Base-by-base conservation (phyloP, 1,140 invertebrate genomes). In the Anoplophora glabripennis region DNA sequence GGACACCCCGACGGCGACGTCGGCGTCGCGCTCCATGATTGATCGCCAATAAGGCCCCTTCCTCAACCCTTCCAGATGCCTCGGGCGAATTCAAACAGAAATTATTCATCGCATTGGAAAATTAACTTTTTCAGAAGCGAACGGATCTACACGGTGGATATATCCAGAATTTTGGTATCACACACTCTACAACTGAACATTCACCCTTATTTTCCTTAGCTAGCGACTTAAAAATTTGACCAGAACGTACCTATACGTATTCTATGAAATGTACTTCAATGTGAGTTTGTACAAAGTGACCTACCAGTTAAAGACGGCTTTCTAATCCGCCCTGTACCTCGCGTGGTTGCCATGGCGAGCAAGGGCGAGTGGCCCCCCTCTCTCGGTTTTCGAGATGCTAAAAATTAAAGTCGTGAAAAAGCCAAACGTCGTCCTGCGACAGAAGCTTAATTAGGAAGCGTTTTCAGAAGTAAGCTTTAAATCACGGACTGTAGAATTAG, bases 391-490 rank as follows among this genome's bases (percentile, higher is more conserved):
- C 59, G 70, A 72, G 70, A 69, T 60, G 70, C 66, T 67, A 72
- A 72, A 72, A 72, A 72, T 72, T 68, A 72, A 71, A 71, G 59
- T 71, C 65, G 64, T 65, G 66, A 71, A 72, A 74, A 73, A 69
- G 58, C 64, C 65, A 70, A 73, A 71, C 72, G 70, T 69, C 72
- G 68, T 74, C 59, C 72, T 74, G 72, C 73, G 72, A 75, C 74
- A 75, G 72, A 74, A 70, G 74, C 74, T 75, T 75, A 75, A 75
- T 75, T 75, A 75, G 74, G 70, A 74, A 75, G 73, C 74, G 72
- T 73, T 75, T 73, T 71, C 69, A 66, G 67, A 65, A 68, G 67
- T 63, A 52, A 45, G 65, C 66, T 71, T 64, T 71, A 71, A 73
- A 74, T 73, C 71, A 74, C 68, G 64, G 64, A 63, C 60, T 63